Conservation (phyloP, 1,140 invertebrate genomes). For the Magallana ariakensis region DNA sequence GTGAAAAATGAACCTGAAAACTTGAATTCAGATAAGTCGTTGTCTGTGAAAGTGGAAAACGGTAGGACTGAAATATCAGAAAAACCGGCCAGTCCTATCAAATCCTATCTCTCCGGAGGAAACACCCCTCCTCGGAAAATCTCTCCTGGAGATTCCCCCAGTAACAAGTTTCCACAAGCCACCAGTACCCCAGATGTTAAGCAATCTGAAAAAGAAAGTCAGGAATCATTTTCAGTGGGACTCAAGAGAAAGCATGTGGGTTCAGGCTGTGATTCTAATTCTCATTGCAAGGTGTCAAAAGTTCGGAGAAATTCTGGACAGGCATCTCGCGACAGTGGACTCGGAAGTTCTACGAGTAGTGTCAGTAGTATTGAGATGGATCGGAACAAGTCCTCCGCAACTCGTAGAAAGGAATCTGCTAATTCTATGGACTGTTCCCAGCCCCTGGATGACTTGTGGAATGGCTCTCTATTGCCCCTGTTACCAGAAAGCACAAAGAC, state of each 20-base stretch:
- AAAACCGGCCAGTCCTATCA: constrained; percentile 57
- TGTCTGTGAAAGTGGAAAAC: constrained; percentile 35
- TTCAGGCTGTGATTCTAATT: constrained; percentile 19
- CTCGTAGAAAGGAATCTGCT: constrained; percentile 9
- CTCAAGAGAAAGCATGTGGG: constrained; percentile 51
- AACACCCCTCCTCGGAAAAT: constrained; percentile 56
- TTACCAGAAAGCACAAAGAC: constrained; percentile 57
- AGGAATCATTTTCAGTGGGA: constrained; percentile 2
- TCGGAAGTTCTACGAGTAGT: constrained; percentile 49
- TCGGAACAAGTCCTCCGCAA: background rate
- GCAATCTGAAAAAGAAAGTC: constrained; percentile 42
- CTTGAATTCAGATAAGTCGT: background rate
- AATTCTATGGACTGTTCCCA: constrained; percentile 53
- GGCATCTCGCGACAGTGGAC: constrained; percentile 51
- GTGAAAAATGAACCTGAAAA: background rate
- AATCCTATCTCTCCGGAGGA: constrained; percentile 56
- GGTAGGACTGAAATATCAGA: constrained; percentile 43
- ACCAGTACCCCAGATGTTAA: constrained; percentile 25
- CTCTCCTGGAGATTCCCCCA: constrained; percentile 49
- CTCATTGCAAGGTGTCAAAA: constrained; percentile 45
- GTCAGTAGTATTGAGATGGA: constrained; percentile 38
- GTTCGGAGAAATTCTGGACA: constrained; percentile 44
- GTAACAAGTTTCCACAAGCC: constrained; percentile 37
- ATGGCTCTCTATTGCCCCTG: constrained; percentile 58
- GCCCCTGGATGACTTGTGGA: constrained; percentile 59